phyloP scores from a whole-genome alignment of 1,140 invertebrate species.

The Cylas formicarius region DNA sequence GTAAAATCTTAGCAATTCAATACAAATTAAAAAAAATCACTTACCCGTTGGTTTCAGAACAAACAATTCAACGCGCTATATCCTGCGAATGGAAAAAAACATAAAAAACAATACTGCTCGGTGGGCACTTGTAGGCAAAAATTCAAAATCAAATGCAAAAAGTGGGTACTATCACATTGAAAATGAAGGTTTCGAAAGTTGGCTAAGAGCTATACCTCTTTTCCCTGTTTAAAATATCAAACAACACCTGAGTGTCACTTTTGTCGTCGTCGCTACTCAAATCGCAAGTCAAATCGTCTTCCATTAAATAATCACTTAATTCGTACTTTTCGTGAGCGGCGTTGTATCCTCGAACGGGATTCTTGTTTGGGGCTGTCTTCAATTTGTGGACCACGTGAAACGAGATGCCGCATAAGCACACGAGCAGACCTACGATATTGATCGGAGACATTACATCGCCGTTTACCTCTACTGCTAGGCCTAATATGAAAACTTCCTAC shows the following conservation, averaged over 20 bases:
- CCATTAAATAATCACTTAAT: slow-evolving; percentile 30
- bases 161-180: background rate
- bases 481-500: slow-evolving; percentile 84
- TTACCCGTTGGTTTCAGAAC: too few relatives aligned
- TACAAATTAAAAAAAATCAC: too few relatives aligned
- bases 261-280: slow-evolving; percentile 30
- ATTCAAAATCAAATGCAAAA: background rate
- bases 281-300: slow-evolving; percentile 21
- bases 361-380: slow-evolving; percentile 19
- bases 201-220: slow-evolving; percentile 17
- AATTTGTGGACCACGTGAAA: slow-evolving; percentile 80
- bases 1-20: too few relatives aligned
- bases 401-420: slow-evolving; percentile 84
- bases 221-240: slow-evolving; percentile 37
- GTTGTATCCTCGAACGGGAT: slow-evolving; percentile 23
- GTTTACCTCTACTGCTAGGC: slow-evolving; percentile 76
- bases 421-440: slow-evolving; percentile 77
- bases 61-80: too few relatives aligned
- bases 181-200: background rate
- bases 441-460: slow-evolving; percentile 76
- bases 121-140: background rate
- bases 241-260: slow-evolving; percentile 37
- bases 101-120: too few relatives aligned
- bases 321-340: slow-evolving; percentile 26
- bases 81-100: background rate